Evolutionary conservation across 2,113 vertebrate genomes (phyloP).

Genomic region (Nansenia antarctica): DNA sequence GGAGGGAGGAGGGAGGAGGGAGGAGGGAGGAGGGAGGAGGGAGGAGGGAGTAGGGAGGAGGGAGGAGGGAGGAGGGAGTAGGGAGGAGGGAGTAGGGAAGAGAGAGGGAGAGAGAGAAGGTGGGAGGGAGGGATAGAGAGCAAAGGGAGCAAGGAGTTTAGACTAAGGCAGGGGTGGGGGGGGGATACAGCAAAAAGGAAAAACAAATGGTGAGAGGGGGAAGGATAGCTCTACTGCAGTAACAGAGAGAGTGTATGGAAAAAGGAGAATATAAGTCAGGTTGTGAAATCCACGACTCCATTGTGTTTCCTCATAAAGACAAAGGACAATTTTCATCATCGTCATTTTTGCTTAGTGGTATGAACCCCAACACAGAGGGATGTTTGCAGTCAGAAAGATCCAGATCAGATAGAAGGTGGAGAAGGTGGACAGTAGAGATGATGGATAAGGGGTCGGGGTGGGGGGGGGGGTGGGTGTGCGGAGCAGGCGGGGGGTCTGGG

Average conservation of each 20-base stretch:
- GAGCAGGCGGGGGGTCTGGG: slow-evolving; percentile 39
- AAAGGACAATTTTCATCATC: not conserved
- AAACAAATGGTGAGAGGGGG: not conserved
- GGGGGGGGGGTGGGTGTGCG: not conserved
- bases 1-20: not conserved
- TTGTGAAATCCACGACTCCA: not conserved
- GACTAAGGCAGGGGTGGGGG: not conserved
- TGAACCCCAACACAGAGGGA: not conserved
- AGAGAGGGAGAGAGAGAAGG: slow-evolving; percentile 7
- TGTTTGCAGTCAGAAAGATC: no score
- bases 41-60: not conserved
- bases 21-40: not conserved
- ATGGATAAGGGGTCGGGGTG: slow-evolving; percentile 32
- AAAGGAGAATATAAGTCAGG: not conserved
- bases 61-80: not conserved
- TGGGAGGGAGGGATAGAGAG: slow-evolving; percentile 9
- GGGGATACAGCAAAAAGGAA: not conserved
- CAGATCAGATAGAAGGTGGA: not conserved
- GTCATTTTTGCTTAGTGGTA: not conserved
- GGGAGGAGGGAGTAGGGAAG: not conserved
- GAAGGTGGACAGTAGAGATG: slow-evolving; percentile 25
- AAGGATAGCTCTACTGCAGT: not conserved
- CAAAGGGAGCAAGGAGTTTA: not conserved
- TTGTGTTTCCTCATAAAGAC: not conserved
- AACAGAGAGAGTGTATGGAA: not conserved